Evolutionary conservation across 2,113 vertebrate genomes (phyloP).

Genomic region (Datnioides undecimradiatus): DNA sequence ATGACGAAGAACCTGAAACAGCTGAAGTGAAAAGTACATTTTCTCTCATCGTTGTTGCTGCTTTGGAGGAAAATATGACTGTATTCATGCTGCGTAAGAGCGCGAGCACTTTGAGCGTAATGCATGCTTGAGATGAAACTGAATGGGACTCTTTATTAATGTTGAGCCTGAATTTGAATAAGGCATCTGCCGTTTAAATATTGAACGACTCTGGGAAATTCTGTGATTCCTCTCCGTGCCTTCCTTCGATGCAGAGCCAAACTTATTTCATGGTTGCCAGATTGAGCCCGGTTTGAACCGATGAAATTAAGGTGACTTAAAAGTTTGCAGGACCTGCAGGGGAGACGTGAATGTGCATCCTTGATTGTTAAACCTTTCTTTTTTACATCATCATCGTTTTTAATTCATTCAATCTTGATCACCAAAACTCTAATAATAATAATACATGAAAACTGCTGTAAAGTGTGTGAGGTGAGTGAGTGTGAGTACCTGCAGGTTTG

Average conservation of each 20-base stretch:
- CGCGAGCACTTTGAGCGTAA: background rate
- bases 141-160: slow-evolving; percentile 37
- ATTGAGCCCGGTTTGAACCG: slow-evolving; percentile 13
- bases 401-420: too few relatives aligned
- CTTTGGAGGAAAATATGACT: background rate
- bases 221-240: slow-evolving; percentile 4
- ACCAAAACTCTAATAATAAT: too few relatives aligned
- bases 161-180: slow-evolving; percentile 37
- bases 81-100: background rate
- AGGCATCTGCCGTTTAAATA: slow-evolving; percentile 37
- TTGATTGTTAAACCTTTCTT: too few relatives aligned
- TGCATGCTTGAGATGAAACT: slow-evolving; percentile 38
- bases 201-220: slow-evolving; percentile 21
- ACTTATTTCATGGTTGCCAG: slow-evolving; percentile 43
- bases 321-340: background rate
- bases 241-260: slow-evolving; percentile 2
- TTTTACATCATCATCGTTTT: too few relatives aligned
- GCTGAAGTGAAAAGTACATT: background rate
- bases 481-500: background rate
- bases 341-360: background rate
- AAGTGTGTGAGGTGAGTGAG: background rate
- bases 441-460: too few relatives aligned
- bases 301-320: slow-evolving; percentile 17
- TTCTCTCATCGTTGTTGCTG: background rate
- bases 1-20: background rate